These are phyloP conservation scores for Lissonota sp. DNA, from an alignment of 2,888 invertebrate genomes.

Conservation along the genomic window DNA sequence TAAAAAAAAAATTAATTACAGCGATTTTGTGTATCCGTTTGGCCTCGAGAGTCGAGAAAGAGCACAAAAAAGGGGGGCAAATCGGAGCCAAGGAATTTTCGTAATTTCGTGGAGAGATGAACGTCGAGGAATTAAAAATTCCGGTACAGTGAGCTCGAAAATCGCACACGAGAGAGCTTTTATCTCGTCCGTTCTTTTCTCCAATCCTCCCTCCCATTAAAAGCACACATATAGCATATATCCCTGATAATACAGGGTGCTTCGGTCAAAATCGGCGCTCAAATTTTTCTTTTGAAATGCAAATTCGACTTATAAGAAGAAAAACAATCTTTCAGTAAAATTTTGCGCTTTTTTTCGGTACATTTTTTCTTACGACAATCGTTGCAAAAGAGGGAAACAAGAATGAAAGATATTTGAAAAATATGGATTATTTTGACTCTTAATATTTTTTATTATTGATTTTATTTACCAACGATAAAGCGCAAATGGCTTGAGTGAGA, in stretches of 20 bases:
- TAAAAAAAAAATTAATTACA: too few species aligned
- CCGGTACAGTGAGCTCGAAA: constrained; percentile 11
- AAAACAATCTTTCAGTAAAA: too few species aligned
- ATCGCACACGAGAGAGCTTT: constrained; percentile 36
- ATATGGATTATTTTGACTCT: too few species aligned
- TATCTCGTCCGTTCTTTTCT: constrained; percentile 20
- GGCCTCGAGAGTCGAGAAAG: not conserved
- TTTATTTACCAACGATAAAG: not conserved
- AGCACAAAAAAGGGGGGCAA: constrained; percentile 3
- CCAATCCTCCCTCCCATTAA: not conserved
- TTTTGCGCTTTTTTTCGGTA: too few species aligned
- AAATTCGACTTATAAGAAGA: too few species aligned
- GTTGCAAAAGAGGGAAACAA: too few species aligned
- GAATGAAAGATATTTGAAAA: too few species aligned
- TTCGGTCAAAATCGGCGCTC: not conserved
- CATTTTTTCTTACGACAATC: too few species aligned
- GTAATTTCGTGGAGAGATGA: constrained; percentile 19
- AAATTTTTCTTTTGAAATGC: too few species aligned
- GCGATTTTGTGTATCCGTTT: not conserved
- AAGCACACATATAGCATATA: not conserved
- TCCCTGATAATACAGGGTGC: not conserved
- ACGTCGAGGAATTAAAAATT: constrained; percentile 50
- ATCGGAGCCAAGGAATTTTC: constrained; percentile 32
- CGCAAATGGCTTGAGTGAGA: constrained; percentile 30
- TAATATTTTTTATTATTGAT: too few species aligned